Evolutionary conservation across 2,797 vertebrate genomes (phyloP).

Genomic region (Hyperoplus immaculatus): DNA sequence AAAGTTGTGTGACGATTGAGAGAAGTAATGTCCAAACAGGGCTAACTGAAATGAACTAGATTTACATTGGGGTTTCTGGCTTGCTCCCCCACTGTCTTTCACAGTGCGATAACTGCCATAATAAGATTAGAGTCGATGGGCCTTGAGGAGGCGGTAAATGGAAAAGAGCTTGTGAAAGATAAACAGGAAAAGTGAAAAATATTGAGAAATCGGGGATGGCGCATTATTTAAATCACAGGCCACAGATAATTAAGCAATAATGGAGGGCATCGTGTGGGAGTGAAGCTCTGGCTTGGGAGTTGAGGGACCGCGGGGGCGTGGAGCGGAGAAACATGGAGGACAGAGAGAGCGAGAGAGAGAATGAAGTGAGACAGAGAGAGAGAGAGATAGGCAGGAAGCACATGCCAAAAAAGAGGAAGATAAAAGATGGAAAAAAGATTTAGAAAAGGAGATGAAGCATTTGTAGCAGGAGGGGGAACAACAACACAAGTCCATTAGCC

Average conservation of each 20-base stretch:
- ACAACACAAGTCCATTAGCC: conserved; percentile 72
- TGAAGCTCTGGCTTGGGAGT: conserved; percentile 53
- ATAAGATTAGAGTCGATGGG: conserved; percentile 35
- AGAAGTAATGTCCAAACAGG: conserved; percentile 26
- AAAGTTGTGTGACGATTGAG: background rate
- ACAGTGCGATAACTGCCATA: conserved; percentile 46
- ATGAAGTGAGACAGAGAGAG: background rate
- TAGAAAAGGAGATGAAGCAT: conserved; percentile 38
- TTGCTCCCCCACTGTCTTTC: conserved; percentile 2
- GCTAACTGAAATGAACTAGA: conserved; percentile 14
- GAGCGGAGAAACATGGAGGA: conserved; percentile 51
- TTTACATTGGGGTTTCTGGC: conserved; percentile 18
- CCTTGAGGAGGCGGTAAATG: conserved; percentile 31
- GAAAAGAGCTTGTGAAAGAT: conserved; percentile 29
- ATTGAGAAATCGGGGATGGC: conserved; percentile 30
- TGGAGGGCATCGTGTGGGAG: conserved; percentile 61
- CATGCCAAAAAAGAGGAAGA: conserved; percentile 38
- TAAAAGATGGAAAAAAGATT: conserved; percentile 52
- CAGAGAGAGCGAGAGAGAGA: conserved; percentile 35
- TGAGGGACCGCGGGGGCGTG: conserved; percentile 52
- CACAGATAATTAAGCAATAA: conserved; percentile 81
- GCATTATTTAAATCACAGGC: conserved; percentile 70
- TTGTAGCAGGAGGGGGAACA: conserved; percentile 46
- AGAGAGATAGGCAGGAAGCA: conserved; percentile 11
- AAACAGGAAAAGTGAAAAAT: conserved; percentile 47